Conservation (phyloP, 2,888 invertebrate species). For the Myopa tessellatipennis region DNA sequence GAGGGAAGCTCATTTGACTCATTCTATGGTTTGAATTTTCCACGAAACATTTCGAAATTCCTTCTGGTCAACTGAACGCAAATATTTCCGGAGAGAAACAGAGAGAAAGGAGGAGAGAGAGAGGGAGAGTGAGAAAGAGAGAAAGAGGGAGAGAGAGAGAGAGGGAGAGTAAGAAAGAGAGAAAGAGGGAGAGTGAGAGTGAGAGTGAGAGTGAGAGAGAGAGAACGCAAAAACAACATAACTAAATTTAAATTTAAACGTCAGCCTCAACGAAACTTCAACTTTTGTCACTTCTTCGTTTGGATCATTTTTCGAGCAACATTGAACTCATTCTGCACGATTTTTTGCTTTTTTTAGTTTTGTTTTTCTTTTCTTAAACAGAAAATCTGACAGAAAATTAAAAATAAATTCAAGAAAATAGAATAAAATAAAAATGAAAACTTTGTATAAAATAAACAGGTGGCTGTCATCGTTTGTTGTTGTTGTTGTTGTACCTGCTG, state of each 20-base stretch:
- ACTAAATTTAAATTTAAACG: no score
- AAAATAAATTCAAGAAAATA: not conserved
- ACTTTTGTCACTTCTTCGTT: no score
- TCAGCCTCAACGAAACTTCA: no score
- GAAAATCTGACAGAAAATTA: not conserved
- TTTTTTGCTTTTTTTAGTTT: not conserved
- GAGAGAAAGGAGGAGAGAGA: not conserved
- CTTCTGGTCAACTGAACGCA: no score
- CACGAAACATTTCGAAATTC: slow-evolving; percentile 1
- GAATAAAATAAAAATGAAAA: not conserved
- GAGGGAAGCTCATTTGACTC: no score
- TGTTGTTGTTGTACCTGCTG: not conserved
- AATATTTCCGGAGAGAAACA: not conserved
- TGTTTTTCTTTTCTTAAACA: not conserved
- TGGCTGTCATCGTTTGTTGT: not conserved
- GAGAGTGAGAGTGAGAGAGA: not conserved
- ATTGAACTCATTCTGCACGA: no score
- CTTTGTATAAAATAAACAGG: slow-evolving; percentile 4
- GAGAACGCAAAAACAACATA: not conserved
- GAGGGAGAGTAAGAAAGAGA: not conserved
- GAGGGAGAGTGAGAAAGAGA: not conserved
- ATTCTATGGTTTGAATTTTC: not conserved
- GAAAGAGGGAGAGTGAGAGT: not conserved
- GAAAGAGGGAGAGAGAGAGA: not conserved
- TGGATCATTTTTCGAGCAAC: not conserved